phyloP scores from a whole-genome alignment of 2,888 invertebrate species.

The Heteropelma amictum region DNA sequence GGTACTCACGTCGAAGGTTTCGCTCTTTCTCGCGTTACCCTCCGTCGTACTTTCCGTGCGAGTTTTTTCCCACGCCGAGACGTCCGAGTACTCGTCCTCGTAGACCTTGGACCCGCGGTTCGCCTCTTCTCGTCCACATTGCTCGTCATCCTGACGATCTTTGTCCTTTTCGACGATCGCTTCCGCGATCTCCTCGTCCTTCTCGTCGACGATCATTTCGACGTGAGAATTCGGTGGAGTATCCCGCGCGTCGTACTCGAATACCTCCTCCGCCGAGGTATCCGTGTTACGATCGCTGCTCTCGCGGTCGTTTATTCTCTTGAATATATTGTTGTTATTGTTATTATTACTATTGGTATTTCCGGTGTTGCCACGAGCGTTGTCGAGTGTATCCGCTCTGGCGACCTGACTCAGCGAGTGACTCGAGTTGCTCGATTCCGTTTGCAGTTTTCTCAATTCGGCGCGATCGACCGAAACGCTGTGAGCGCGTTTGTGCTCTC shows the following conservation, averaged over 20 bases:
- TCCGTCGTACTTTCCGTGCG: slow-evolving; percentile 68
- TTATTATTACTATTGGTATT: too few relatives aligned
- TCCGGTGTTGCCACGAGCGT: slow-evolving; percentile 16
- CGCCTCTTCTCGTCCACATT: background rate
- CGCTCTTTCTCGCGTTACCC: slow-evolving; percentile 71
- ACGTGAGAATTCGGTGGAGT: slow-evolving; percentile 76
- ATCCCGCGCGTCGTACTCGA: slow-evolving; percentile 71
- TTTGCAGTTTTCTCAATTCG: slow-evolving; percentile 65
- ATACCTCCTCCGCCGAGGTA: slow-evolving; percentile 69
- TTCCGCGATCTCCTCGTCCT: slow-evolving; percentile 63
- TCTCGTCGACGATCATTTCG: slow-evolving; percentile 67
- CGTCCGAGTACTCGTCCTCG: slow-evolving; percentile 72
- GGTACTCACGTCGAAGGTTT: slow-evolving; percentile 75
- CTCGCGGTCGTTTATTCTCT: slow-evolving; percentile 39
- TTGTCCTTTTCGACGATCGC: background rate
- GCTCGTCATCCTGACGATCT: background rate
- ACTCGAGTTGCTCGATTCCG: slow-evolving; percentile 70
- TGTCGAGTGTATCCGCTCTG: slow-evolving; percentile 55
- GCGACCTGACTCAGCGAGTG: slow-evolving; percentile 71
- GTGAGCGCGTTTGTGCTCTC: slow-evolving; percentile 78
- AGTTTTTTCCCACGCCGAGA: slow-evolving; percentile 73
- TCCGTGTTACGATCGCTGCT: slow-evolving; percentile 66
- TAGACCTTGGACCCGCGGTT: slow-evolving; percentile 50
- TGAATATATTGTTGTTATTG: too few relatives aligned
- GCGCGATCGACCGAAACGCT: slow-evolving; percentile 77